Conservation (phyloP, 2,113 vertebrate species). For the Myxocyprinus asiaticus region DNA sequence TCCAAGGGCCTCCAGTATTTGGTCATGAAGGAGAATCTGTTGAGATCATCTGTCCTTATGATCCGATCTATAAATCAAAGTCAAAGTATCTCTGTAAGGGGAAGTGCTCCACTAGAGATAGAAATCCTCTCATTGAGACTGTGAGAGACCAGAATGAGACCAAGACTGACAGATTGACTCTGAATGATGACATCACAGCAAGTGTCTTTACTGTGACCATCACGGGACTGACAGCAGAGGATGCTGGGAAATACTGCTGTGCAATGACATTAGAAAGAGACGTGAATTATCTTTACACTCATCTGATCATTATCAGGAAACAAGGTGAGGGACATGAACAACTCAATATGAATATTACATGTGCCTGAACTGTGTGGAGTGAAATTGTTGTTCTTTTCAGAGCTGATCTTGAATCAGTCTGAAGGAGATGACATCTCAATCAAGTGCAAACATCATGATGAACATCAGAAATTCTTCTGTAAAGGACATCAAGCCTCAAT, state of each 20-base stretch:
- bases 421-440: constrained; percentile 25
- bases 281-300: not conserved
- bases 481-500: constrained; percentile 13
- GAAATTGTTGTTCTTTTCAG: not conserved
- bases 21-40: constrained; percentile 21
- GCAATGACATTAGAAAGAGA: not conserved
- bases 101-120: not conserved
- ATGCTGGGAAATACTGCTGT: constrained; percentile 49
- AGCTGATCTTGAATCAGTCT: constrained; percentile 20
- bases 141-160: not conserved
- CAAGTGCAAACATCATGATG: constrained; percentile 11
- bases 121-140: not conserved
- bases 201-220: constrained; percentile 30
- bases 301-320: not conserved
- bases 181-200: constrained; percentile 13
- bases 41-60: constrained; percentile 36
- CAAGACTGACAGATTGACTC: not conserved
- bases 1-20: not conserved
- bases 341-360: not conserved
- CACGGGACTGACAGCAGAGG: constrained; percentile 31
- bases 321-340: not conserved
- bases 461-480: not conserved
- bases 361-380: not conserved
- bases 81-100: constrained; percentile 24
- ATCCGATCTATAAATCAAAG: not conserved